Evolutionary conservation across 2,797 vertebrate genomes (phyloP).

Genomic region (Sebastiscus albofasciatus): DNA sequence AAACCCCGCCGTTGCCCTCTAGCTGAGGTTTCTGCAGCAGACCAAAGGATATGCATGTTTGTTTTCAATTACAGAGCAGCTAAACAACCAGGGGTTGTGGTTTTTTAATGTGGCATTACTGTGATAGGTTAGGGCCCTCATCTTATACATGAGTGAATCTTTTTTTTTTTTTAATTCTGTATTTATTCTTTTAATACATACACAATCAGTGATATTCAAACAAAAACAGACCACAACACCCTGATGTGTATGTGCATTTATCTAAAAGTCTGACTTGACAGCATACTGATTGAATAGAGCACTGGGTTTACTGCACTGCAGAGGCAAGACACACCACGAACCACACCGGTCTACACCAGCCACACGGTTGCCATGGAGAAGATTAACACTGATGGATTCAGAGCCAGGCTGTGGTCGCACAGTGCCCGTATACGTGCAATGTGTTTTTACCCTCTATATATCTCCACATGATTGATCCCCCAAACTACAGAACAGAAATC

Average conservation of each 20-base stretch:
- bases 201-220: slow-evolving; percentile 72
- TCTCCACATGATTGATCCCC: slow-evolving; percentile 20
- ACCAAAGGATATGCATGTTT: slow-evolving; percentile 74
- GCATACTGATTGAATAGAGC: slow-evolving; percentile 74
- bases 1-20: slow-evolving; percentile 21
- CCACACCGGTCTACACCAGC: slow-evolving; percentile 67
- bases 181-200: slow-evolving; percentile 48
- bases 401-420: slow-evolving; percentile 60
- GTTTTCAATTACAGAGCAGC: slow-evolving; percentile 72
- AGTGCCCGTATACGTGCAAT: slow-evolving; percentile 66
- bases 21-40: slow-evolving; percentile 67
- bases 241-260: slow-evolving; percentile 68
- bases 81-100: slow-evolving; percentile 64
- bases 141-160: slow-evolving; percentile 59
- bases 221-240: slow-evolving; percentile 69
- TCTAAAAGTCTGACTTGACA: slow-evolving; percentile 66
- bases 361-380: slow-evolving; percentile 78
- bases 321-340: slow-evolving; percentile 68
- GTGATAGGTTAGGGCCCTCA: slow-evolving; percentile 65
- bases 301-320: slow-evolving; percentile 77
- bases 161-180: slow-evolving; percentile 22
- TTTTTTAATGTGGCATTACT: slow-evolving; percentile 55
- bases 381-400: slow-evolving; percentile 75
- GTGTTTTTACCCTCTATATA: slow-evolving; percentile 51
- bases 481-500: slow-evolving; percentile 40